These are phyloP conservation scores for Drymonia ruficornis DNA, from an alignment of 2,888 invertebrate species.

Conservation along the genomic window DNA sequence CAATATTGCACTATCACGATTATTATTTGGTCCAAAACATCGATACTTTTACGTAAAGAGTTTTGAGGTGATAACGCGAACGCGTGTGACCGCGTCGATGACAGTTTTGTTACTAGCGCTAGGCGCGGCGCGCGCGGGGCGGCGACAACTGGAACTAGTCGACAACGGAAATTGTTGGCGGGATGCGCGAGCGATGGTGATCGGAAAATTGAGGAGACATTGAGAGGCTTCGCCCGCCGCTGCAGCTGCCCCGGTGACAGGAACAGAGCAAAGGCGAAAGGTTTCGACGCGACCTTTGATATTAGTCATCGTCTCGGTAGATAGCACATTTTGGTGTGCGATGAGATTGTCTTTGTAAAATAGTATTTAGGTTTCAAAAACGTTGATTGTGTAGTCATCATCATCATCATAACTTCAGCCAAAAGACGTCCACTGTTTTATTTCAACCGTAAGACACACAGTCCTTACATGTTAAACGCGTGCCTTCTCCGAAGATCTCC, in stretches of 20 bases:
- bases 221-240: neutral
- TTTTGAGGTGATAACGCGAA: slow-evolving; percentile 47
- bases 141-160: slow-evolving; percentile 45
- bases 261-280: neutral
- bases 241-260: neutral
- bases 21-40: slow-evolving; percentile 55
- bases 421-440: too few relatives aligned
- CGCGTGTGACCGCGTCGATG: slow-evolving; percentile 38
- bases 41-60: slow-evolving; percentile 70
- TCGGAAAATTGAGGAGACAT: neutral
- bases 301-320: too few relatives aligned
- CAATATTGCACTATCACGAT: slow-evolving; percentile 62
- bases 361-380: too few relatives aligned
- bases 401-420: too few relatives aligned
- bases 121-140: slow-evolving; percentile 29
- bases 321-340: too few relatives aligned
- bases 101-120: slow-evolving; percentile 64
- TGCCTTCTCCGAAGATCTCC: too few relatives aligned
- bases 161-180: slow-evolving; percentile 11
- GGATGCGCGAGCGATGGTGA: neutral
- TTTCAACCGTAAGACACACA: too few relatives aligned
- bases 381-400: too few relatives aligned
- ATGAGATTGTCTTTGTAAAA: too few relatives aligned
- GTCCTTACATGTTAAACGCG: too few relatives aligned
- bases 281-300: neutral